Percentiles rank a stretch among this genome's conserved stretches.
Conservation (phyloP, 2,797 vertebrate genomes). For the Cyprinella venusta region DNA sequence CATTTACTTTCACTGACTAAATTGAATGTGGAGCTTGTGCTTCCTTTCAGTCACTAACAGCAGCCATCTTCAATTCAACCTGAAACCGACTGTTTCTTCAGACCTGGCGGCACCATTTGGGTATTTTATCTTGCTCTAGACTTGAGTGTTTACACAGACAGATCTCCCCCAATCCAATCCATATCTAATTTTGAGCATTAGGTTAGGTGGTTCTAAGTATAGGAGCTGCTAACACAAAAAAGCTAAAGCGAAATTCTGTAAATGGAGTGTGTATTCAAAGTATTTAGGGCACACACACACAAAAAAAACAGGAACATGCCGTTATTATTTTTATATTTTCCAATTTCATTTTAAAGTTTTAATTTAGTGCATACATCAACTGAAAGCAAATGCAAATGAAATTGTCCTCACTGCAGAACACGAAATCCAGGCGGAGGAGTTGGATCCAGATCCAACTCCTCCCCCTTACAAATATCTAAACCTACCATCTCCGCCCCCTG, state of each 20-base stretch:
- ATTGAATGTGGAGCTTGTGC: not conserved
- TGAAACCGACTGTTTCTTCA: not conserved
- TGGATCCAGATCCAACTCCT: too few species aligned
- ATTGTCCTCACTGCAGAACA: too few species aligned
- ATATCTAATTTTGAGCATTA: constrained; percentile 31
- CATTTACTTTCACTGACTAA: not conserved
- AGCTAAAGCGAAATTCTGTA: not conserved
- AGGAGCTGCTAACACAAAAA: not conserved
- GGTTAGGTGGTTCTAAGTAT: not conserved
- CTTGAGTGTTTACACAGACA: constrained; percentile 11
- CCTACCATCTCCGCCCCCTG: too few species aligned
- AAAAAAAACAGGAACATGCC: too few species aligned
- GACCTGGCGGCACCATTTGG: constrained; percentile 1
- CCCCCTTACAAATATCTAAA: too few species aligned
- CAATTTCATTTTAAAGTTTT: not conserved
- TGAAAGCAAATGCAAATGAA: not conserved
- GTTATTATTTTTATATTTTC: too few species aligned
- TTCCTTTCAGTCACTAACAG: not conserved
- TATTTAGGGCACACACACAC: too few species aligned
- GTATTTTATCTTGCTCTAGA: constrained; percentile 23
- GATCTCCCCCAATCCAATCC: not conserved
- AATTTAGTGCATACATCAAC: not conserved
- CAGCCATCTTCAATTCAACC: not conserved
- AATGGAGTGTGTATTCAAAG: not conserved
- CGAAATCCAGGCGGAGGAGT: too few species aligned